These are phyloP conservation scores for Drosophila pseudoobscura DNA, from an alignment of 1,140 invertebrate species.

Conservation along the genomic window DNA sequence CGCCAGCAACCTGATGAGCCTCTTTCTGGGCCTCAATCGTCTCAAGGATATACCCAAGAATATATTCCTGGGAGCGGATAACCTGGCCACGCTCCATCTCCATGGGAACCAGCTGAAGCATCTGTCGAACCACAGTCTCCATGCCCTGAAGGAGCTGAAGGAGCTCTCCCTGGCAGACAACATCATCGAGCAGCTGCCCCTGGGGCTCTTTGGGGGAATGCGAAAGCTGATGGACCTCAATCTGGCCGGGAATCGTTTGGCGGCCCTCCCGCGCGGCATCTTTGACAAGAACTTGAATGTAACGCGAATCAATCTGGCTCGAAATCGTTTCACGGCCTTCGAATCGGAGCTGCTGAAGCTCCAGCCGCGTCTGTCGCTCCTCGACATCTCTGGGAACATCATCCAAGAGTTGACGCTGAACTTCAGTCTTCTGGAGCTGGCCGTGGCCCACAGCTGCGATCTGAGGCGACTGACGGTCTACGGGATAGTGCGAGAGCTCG, in stretches of 20 bases:
- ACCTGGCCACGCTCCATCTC: constrained; percentile 66
- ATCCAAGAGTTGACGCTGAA: constrained; percentile 74
- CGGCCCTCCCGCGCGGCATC: constrained; percentile 62
- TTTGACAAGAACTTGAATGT: constrained; percentile 74
- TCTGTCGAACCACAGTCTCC: constrained; percentile 69
- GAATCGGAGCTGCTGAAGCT: constrained; percentile 73
- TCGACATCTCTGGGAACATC: constrained; percentile 76
- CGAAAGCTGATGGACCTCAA: constrained; percentile 69
- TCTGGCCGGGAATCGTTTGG: constrained; percentile 69
- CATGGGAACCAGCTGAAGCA: constrained; percentile 58
- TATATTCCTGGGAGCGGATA: constrained; percentile 78
- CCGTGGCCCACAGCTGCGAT: constrained; percentile 65
- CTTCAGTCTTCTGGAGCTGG: constrained; percentile 57
- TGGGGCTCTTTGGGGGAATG: constrained; percentile 59
- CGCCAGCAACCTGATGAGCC: constrained; percentile 77
- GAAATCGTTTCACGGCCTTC: constrained; percentile 66
- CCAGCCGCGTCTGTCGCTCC: constrained; percentile 46
- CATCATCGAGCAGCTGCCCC: constrained; percentile 58
- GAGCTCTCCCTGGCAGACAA: constrained; percentile 68
- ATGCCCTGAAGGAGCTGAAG: constrained; percentile 73
- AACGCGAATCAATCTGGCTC: constrained; percentile 59
- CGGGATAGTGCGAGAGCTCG: constrained; percentile 61
- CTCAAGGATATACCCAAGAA: constrained; percentile 76
- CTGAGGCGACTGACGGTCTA: constrained; percentile 65
- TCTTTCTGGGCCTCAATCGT: constrained; percentile 71